These are phyloP conservation scores for Galendromus occidentalis DNA, from an alignment of 1,140 invertebrate species.

Conservation along the genomic window DNA sequence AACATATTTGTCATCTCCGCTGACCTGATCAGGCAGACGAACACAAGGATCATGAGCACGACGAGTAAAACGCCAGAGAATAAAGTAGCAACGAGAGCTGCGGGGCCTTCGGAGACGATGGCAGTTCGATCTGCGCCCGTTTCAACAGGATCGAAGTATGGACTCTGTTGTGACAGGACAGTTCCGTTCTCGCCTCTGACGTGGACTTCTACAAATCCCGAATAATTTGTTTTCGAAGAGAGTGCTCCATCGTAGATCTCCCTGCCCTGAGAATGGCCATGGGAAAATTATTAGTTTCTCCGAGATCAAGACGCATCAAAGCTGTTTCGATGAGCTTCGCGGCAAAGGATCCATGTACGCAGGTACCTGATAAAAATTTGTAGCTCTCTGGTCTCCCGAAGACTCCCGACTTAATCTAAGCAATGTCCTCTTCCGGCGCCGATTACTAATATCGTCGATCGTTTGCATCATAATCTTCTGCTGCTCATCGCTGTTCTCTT, in stretches of 20 bases:
- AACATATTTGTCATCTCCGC: too few species aligned
- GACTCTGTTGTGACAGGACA: slow-evolving; percentile 11
- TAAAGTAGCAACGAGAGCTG: neutral
- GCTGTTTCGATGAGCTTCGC: too few species aligned
- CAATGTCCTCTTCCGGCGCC: too few species aligned
- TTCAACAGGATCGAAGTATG: slow-evolving; percentile 3
- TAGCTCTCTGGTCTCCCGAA: too few species aligned
- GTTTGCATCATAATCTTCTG: neutral
- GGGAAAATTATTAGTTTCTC: too few species aligned
- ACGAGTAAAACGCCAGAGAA: neutral
- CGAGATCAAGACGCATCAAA: too few species aligned
- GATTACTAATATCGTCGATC: neutral
- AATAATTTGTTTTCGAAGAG: slow-evolving; percentile 21
- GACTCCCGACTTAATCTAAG: too few species aligned
- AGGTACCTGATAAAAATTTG: too few species aligned
- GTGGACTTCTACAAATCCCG: slow-evolving; percentile 20
- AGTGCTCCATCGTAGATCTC: slow-evolving; percentile 19
- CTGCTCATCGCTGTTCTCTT: neutral
- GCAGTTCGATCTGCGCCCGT: slow-evolving; percentile 3
- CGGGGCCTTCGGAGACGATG: neutral
- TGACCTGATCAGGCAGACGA: slow-evolving; percentile 4
- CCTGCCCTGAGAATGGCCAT: neutral
- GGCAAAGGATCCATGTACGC: too few species aligned
- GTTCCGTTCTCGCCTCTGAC: slow-evolving; percentile 20
- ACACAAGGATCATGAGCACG: neutral